These are phyloP conservation scores for Drosophila equinoxialis DNA, from an alignment of 1,140 invertebrate species.

Conservation along the genomic window DNA sequence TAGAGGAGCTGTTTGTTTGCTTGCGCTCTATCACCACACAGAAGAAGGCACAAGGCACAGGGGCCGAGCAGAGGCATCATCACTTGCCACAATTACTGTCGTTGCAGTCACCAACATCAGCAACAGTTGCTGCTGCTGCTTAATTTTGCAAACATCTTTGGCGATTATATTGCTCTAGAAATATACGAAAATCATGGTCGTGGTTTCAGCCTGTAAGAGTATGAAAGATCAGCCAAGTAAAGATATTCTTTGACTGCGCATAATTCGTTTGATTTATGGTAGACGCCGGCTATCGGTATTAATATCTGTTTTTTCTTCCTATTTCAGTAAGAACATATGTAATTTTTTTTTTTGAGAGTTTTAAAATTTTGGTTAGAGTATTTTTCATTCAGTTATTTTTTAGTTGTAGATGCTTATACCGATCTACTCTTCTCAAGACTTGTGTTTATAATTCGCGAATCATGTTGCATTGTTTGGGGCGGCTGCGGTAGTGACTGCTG, in stretches of 20 bases:
- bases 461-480: slow-evolving; percentile 76
- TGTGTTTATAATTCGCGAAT: slow-evolving; percentile 81
- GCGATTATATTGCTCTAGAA: slow-evolving; percentile 79
- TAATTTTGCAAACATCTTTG: slow-evolving; percentile 67
- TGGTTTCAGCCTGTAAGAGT: neutral
- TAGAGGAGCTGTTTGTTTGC: slow-evolving; percentile 38
- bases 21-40: slow-evolving; percentile 29
- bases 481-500: slow-evolving; percentile 43
- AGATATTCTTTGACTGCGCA: neutral
- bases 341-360: neutral
- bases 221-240: neutral
- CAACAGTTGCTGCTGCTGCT: slow-evolving; percentile 59
- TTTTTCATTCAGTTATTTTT: neutral
- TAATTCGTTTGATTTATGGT: too few relatives aligned
- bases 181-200: slow-evolving; percentile 66
- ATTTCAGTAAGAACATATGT: neutral
- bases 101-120: slow-evolving; percentile 17
- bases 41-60: neutral
- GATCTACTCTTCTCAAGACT: slow-evolving; percentile 46
- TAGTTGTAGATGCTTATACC: neutral
- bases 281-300: too few relatives aligned
- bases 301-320: neutral
- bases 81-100: slow-evolving; percentile 73
- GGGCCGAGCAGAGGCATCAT: slow-evolving; percentile 48
- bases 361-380: neutral